phyloP scores from a whole-genome alignment of 53 echinoderm and acorn worm genomes.

The Crossaster papposus region DNA sequence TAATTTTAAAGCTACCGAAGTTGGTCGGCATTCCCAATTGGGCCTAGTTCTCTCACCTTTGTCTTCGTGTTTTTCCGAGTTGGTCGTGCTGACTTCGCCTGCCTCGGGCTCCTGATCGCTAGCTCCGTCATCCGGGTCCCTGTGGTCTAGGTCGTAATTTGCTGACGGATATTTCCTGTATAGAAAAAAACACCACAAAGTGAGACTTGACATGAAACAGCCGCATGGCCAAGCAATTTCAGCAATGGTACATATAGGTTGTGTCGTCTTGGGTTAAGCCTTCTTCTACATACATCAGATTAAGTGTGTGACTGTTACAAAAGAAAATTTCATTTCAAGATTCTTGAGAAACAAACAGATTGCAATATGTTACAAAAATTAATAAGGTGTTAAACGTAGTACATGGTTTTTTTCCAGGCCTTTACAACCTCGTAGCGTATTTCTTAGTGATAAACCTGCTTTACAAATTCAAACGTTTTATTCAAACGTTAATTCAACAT shows the following conservation, averaged over 20 bases:
- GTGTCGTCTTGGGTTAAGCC: neutral
- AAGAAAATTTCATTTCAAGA: neutral
- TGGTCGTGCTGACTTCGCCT: constrained; percentile 96
- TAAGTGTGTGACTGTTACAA: neutral
- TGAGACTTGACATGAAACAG: neutral
- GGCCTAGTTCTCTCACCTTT: constrained; percentile 57
- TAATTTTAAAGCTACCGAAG: neutral
- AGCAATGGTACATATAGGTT: neutral
- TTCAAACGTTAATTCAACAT: neutral
- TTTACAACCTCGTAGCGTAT: neutral
- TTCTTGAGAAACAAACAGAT: neutral
- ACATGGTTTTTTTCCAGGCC: neutral
- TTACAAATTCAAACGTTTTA: neutral
- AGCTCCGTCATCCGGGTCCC: constrained; percentile 83
- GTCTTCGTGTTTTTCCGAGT: constrained; percentile 85
- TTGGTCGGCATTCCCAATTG: neutral
- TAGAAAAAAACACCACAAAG: neutral
- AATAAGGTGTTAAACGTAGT: neutral
- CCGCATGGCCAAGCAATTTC: neutral
- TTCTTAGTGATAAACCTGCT: neutral
- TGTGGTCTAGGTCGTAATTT: constrained; percentile 82
- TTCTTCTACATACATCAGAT: neutral
- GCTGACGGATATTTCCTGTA: constrained; percentile 88
- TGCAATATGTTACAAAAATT: neutral
- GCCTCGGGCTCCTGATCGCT: constrained; percentile 88